Percentiles rank a stretch among this genome's conserved stretches.
Evolutionary conservation across 2,797 vertebrate species (phyloP).

Genomic region (Sebastes cheni): DNA sequence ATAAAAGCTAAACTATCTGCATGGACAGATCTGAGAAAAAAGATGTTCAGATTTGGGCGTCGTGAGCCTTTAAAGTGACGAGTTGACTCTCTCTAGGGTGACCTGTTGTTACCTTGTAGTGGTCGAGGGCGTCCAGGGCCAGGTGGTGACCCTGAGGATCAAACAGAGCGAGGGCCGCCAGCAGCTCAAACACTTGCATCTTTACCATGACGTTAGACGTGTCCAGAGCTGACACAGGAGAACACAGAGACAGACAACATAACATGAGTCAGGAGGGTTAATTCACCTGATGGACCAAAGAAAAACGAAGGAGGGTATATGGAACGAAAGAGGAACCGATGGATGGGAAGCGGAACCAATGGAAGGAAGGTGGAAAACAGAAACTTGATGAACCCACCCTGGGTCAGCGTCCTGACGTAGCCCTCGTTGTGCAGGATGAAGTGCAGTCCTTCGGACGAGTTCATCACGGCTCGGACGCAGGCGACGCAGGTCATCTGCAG

Average conservation of each 20-base stretch:
- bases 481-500: constrained; percentile 90
- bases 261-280: not conserved
- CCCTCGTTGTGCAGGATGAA: constrained; percentile 89
- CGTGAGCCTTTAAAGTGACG: not conserved
- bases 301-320: not conserved
- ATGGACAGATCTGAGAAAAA: not conserved
- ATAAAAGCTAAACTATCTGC: not conserved
- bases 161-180: constrained; percentile 88
- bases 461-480: constrained; percentile 89
- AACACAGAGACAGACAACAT: not conserved
- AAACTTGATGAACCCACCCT: constrained; percentile 73
- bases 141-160: constrained; percentile 82
- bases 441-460: constrained; percentile 85
- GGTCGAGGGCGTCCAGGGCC: constrained; percentile 87
- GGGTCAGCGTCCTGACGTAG: constrained; percentile 87
- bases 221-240: constrained; percentile 83
- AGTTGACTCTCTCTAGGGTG: not conserved
- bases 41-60: not conserved
- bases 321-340: not conserved
- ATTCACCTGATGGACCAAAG: not conserved
- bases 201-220: constrained; percentile 93
- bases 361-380: not conserved
- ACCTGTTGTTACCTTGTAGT: constrained; percentile 77
- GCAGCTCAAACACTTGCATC: constrained; percentile 91
- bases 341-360: not conserved